Evolutionary conservation across 2,797 vertebrate genomes (phyloP).

Genomic region (Myripristis murdjan): DNA sequence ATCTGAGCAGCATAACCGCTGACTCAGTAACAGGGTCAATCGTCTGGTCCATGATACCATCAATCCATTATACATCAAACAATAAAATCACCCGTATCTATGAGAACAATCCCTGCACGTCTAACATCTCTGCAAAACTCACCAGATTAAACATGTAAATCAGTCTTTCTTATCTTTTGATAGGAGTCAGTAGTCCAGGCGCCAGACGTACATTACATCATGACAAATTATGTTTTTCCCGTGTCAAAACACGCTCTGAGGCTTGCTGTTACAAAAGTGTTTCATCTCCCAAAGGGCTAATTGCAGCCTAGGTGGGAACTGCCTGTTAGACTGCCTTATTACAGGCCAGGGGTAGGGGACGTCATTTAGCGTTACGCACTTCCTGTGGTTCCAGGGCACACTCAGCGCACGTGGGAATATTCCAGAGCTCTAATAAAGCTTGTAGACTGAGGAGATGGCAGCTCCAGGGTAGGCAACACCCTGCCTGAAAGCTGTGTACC

Average conservation of each 20-base stretch:
- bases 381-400: slow-evolving; percentile 53
- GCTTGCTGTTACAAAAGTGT: slow-evolving; percentile 28
- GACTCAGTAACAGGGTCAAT: slow-evolving; percentile 4
- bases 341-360: slow-evolving; percentile 48
- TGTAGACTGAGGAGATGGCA: slow-evolving; percentile 23
- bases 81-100: slow-evolving; percentile 2
- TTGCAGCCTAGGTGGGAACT: slow-evolving; percentile 58
- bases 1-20: slow-evolving; percentile 8
- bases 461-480: not conserved
- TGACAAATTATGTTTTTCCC: slow-evolving; percentile 34
- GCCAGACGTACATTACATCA: slow-evolving; percentile 13
- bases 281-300: slow-evolving; percentile 59
- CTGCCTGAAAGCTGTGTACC: slow-evolving; percentile 17
- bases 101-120: not conserved
- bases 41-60: slow-evolving; percentile 7
- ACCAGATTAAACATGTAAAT: not conserved
- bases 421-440: slow-evolving; percentile 34
- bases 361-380: slow-evolving; percentile 44
- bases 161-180: slow-evolving; percentile 17
- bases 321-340: slow-evolving; percentile 59
- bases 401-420: slow-evolving; percentile 44
- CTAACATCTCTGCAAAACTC: not conserved
- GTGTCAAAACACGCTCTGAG: slow-evolving; percentile 30
- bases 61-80: slow-evolving; percentile 10
- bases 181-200: slow-evolving; percentile 18